These are phyloP conservation scores for Malacoctenus gilli DNA, from an alignment of 2,797 vertebrate genomes.

Conservation along the genomic window DNA sequence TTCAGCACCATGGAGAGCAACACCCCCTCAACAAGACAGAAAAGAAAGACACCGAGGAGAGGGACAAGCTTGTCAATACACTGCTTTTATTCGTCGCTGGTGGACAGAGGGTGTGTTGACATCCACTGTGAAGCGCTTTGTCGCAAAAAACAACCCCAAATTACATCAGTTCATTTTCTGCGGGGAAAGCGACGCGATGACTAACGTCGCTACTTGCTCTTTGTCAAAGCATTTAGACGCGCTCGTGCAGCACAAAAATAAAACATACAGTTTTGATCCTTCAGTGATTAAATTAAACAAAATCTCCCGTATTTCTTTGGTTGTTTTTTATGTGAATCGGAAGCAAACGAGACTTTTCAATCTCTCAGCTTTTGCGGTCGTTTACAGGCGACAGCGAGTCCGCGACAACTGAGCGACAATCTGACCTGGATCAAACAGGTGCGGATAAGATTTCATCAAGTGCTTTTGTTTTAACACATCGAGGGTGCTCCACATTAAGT, in stretches of 20 bases:
- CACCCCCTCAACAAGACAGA: conserved; percentile 15
- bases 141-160: neutral
- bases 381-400: too few relatives aligned
- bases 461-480: conserved; percentile 25
- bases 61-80: neutral
- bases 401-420: neutral
- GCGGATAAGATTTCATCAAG: conserved; percentile 24
- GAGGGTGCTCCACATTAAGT: conserved; percentile 38
- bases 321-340: too few relatives aligned
- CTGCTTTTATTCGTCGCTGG: neutral
- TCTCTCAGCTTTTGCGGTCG: too few relatives aligned
- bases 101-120: neutral
- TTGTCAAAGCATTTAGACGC: conserved; percentile 11
- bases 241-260: neutral
- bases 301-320: too few relatives aligned
- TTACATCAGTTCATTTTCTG: neutral
- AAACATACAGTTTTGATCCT: too few relatives aligned
- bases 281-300: too few relatives aligned
- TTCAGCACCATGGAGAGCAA: conserved; percentile 83
- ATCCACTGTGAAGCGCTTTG: neutral
- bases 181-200: conserved; percentile 3
- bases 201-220: neutral
- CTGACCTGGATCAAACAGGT: conserved; percentile 42
- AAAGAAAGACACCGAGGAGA: conserved; percentile 1
- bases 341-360: too few relatives aligned